Evolutionary conservation across 2,113 vertebrate species (phyloP), one percentile per base, ranked within the genome.

Genomic region (Tautogolabrus adspersus): DNA sequence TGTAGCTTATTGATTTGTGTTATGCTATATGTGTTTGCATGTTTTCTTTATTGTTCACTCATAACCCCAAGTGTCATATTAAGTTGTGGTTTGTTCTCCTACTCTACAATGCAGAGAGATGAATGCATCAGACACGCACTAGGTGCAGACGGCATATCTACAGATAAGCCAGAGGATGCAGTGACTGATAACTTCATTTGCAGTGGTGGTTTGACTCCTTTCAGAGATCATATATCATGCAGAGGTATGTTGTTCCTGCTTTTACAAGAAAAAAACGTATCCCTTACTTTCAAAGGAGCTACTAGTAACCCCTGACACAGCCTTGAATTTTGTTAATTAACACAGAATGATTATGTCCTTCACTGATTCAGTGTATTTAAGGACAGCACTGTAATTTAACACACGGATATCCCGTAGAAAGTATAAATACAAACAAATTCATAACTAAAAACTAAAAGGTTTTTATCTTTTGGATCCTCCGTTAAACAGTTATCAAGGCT

Each of bases 151-250:
- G 86, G 77, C 5, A 85, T 94, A 1, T 69, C 11, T 0, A 49
- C 62, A 0, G 4, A 1, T 0, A 19, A 93, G 2, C 67, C 76
- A 16, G 71, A 38, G 9, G 63, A 63, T 0, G 62, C 76, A 3
- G 91, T 95, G 82, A 93, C 93, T 18, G 84, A 91, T 0, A 93
- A 93, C 79, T 95, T 95, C 76, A 68, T 95, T 54, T 95, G 94
- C 65, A 94, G 93, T 0, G 93, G 94, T 5, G 94, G 94, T 38
- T 52, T 0, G 0, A 0, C 0, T 0, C 81, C 21, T 0, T 5
- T 0, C 0, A 75, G 61, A 72, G 89, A 94, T 82, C 12, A 93
- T 30, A 71, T 94, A 55, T 44, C 93, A 11, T 94, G 94, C 63
- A 69, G 26, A 78, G 94, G 94, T 95, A 87, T 5, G 62, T 51